phyloP scores from a whole-genome alignment of 2,888 invertebrate species.

The Polydrusus pterygomalis region DNA sequence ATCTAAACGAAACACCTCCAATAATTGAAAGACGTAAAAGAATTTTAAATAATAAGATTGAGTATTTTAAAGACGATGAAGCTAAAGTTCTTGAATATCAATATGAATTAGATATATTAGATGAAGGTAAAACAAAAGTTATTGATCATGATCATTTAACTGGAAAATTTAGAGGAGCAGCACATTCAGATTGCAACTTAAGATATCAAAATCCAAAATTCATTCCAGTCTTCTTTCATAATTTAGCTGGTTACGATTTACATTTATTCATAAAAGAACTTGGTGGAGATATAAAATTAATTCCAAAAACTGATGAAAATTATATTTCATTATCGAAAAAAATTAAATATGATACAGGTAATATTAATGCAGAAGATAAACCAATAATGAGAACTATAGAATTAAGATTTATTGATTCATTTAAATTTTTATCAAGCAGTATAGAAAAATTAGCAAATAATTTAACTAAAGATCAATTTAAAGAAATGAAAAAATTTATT shows the following conservation, averaged over 20 bases:
- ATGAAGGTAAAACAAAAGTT: neutral
- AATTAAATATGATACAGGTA: neutral
- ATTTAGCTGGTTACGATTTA: neutral
- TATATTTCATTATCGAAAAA: constrained; percentile 3
- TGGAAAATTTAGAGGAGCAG: constrained; percentile 1
- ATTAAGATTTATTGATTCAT: constrained; percentile 3
- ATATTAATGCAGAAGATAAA: neutral
- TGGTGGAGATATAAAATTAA: neutral
- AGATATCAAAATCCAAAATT: constrained; percentile 5
- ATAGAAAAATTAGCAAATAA: constrained; percentile 6
- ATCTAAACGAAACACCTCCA: constrained; percentile 1
- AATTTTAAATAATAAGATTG: neutral
- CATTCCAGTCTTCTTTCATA: neutral
- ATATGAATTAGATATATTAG: neutral
- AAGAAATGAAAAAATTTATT: neutral
- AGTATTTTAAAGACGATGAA: neutral
- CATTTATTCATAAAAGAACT: constrained; percentile 2
- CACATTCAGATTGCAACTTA: neutral
- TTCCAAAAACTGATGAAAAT: neutral
- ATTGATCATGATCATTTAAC: neutral
- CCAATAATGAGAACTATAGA: constrained; percentile 1
- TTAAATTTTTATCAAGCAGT: neutral
- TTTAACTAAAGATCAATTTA: constrained; percentile 3
- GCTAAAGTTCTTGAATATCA: neutral
- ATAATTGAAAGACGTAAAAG: neutral